Base-by-base conservation (phyloP, 2,113 vertebrate genomes). In the Rissa tridactyla region DNA sequence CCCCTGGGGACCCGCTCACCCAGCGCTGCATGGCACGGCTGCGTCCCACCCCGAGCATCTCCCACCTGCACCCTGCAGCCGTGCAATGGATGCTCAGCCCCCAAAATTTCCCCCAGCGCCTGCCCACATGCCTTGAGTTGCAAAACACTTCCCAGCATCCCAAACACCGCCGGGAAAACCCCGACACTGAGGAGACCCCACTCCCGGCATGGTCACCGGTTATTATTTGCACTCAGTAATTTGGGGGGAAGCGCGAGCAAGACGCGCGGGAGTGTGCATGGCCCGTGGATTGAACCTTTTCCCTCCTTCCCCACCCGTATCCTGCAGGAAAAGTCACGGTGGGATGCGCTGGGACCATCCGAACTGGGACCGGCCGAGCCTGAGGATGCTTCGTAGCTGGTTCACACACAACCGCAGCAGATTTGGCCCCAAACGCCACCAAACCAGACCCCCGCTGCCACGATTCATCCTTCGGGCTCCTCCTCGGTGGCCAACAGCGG, bases 251-350 rank as follows among this genome's bases (percentile, higher is more conserved):
- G 49, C 0, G 2, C 49, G 57, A 71, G 18, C 27, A 78, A 46
- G 30, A 32, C 3, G 1, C 4, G 9, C 36, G 23, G 55, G 44
- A 49, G 5, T 3, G 0, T 9, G 29, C 13, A 1, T 0, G 8
- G 38, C 51, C 4, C 4, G 6, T 2, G 38, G 49, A 23, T 3
- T 1, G 8, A 65, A 25, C 86, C 32, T 30, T 12, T 30, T n/a
- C n/a, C 20, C 23, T 32, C 58, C 54, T 44, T 29, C 32, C 55
- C n/a, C 23, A 10, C 8, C 42, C 7, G 0, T 13, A 7, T 54
- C 81, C 51, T 8, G 21, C 9, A 6, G 78, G 42, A 38, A 64
- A 38, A 23, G 15, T n/a, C 23, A 13, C 1, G 0, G 22, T 9
- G 17, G 49, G 57, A 27, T 49, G 36, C 3, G 0, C 34, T 0